These are phyloP conservation scores for Symphodus melops DNA, from an alignment of 2,113 vertebrate genomes.

Conservation along the genomic window DNA sequence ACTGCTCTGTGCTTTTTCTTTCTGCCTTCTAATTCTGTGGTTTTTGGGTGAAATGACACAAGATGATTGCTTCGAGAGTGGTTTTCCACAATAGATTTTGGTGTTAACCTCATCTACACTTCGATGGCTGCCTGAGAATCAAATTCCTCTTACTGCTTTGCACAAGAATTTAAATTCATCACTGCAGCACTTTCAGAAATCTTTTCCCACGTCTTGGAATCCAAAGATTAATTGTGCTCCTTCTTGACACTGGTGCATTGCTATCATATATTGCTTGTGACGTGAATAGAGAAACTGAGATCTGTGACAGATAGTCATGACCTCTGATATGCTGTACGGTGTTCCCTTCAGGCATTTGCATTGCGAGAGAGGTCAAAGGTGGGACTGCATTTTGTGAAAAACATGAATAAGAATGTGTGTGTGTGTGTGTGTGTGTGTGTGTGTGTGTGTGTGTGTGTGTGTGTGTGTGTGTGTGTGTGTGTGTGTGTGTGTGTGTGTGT, in stretches of 20 bases:
- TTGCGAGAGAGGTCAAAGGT: conserved; percentile 50
- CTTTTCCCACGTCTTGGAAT: neutral
- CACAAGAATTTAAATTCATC: conserved; percentile 5
- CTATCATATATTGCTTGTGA: neutral
- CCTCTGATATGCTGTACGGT: conserved; percentile 10
- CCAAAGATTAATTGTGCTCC: neutral
- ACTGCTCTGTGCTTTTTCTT: neutral
- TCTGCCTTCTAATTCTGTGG: conserved; percentile 3
- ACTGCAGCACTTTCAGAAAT: neutral
- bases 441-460: no score
- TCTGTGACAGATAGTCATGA: conserved; percentile 37
- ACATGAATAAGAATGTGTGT: conserved; percentile 26
- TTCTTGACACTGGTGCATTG: conserved; percentile 7
- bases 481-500: no score
- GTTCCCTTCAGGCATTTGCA: conserved; percentile 12
- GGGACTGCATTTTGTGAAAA: conserved; percentile 19
- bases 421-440: no score
- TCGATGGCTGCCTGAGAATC: neutral
- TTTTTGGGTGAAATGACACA: neutral
- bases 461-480: no score
- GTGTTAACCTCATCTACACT: neutral
- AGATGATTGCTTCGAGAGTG: neutral
- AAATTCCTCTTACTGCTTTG: neutral
- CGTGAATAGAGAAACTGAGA: conserved; percentile 14
- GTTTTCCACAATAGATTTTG: neutral